Base-by-base conservation (phyloP, 2,797 vertebrate genomes). In the Champsocephalus esox region DNA sequence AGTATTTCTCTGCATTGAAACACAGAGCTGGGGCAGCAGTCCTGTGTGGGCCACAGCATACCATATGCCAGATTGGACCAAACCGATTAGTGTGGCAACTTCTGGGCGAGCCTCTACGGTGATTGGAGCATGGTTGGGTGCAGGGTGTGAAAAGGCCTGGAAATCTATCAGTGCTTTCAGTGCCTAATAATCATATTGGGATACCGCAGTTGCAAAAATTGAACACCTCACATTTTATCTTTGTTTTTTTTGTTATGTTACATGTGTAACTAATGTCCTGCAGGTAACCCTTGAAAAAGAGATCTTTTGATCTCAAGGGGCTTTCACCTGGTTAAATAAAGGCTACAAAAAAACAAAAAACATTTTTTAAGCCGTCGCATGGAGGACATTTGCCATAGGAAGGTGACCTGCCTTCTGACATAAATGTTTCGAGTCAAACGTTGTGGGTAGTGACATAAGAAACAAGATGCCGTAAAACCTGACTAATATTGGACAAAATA, bases 31-130 rank as follows among this genome's bases (percentile, higher is more conserved):
- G 64, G 73, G 67, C 61, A 77, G 54, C 64, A 81, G 54, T 66
- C 48, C 28, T 9, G 69, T 50, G 69, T 50, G 8, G 41, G 71
- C 67, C 68, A 71, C 65, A 83, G 62, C 51, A 85, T 65, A 77
- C 75, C 85, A 91, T 88, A 89, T 81, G 89, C 68, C 87, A 87
- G 75, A 87, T 49, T 80, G 83, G 73, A 62, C 79, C 85, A 66
- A 80, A 81, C 61, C 86, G 91, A 93, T 92, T 92, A 92, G 87
- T 48, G 55, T 45, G 64, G 65, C 70, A 81, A 74, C 72, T 82
- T 80, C 58, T 78, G 66, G 77, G 62, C 76, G 55, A 80, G 70
- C 60, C 75, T 77, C 52, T 84, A 81, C 84, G 70, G 78, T 87
- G 88, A 90, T 81, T 89, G 85, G 75, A 77, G 63, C 62, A 46